phyloP scores from a whole-genome alignment of 1,140 invertebrate genomes.

The Euborellia annulipes region DNA sequence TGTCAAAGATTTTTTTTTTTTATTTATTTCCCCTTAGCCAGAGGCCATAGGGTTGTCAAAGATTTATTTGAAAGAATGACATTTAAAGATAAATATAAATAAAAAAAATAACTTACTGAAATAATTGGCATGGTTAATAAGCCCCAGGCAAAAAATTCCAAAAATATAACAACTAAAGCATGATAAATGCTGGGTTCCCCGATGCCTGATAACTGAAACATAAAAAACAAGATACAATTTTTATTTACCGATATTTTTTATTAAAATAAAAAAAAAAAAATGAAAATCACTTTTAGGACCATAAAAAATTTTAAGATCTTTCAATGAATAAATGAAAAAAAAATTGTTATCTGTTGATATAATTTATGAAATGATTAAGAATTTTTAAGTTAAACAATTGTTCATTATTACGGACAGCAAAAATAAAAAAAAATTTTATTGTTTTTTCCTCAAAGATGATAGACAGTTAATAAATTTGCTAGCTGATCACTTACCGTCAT shows the following conservation, averaged over 20 bases:
- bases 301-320: conserved; percentile 8
- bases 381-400: conserved; percentile 3
- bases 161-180: conserved; percentile 95
- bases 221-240: conserved; percentile 22
- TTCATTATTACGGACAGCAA: too few relatives aligned
- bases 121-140: conserved; percentile 96
- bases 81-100: background rate
- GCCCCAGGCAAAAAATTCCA: conserved; percentile 99
- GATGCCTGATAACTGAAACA: conserved; percentile 61
- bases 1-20: conserved; percentile 3
- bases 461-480: too few relatives aligned
- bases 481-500: too few relatives aligned
- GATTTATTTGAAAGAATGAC: background rate
- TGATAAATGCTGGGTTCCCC: conserved; percentile 92
- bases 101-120: conserved; percentile 45
- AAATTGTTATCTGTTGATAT: background rate
- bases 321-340: conserved; percentile 4
- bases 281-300: background rate
- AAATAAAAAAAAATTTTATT: too few relatives aligned
- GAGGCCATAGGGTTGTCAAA: conserved; percentile 4
- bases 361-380: conserved; percentile 5
- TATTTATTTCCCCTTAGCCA: conserved; percentile 4
- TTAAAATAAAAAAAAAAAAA: background rate
- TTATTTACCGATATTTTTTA: conserved; percentile 1
- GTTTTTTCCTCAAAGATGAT: too few relatives aligned